Conservation (phyloP, 2,113 vertebrate genomes). For the Tragelaphus buxtoni region DNA sequence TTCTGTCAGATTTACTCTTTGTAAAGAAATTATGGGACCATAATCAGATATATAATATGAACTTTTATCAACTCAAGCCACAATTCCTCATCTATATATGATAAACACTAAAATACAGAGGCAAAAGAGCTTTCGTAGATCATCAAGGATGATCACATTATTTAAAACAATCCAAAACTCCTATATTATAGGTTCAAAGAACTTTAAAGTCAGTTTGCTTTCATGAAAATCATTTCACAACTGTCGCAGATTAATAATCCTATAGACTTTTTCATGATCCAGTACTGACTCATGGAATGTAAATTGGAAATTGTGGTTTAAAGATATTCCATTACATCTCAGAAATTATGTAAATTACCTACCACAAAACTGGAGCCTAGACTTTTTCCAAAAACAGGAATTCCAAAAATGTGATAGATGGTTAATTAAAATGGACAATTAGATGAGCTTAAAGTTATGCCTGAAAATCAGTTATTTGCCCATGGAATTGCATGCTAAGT, state of each 20-base stretch:
- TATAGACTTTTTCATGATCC: background rate
- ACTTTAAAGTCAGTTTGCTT: background rate
- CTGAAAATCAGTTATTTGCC: background rate
- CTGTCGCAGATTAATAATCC: background rate
- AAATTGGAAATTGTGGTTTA: background rate
- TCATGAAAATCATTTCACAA: background rate
- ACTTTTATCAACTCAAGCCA: background rate
- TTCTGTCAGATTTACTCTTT: background rate
- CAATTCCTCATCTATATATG: background rate
- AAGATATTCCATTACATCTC: background rate
- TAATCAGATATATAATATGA: background rate
- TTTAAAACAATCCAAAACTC: background rate
- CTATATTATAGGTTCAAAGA: background rate
- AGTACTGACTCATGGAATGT: background rate
- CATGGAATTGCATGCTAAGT: background rate
- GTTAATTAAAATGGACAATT: background rate
- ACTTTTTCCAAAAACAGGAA: background rate
- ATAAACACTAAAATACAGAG: background rate
- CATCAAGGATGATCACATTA: background rate
- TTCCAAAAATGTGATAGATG: background rate
- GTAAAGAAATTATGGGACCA: background rate
- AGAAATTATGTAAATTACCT: conserved; percentile 17
- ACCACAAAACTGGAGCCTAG: background rate
- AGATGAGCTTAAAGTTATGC: background rate
- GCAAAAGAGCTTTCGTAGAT: background rate